Conservation (phyloP, 2,113 vertebrate genomes). For the Hydrochoerus hydrochaeris region DNA sequence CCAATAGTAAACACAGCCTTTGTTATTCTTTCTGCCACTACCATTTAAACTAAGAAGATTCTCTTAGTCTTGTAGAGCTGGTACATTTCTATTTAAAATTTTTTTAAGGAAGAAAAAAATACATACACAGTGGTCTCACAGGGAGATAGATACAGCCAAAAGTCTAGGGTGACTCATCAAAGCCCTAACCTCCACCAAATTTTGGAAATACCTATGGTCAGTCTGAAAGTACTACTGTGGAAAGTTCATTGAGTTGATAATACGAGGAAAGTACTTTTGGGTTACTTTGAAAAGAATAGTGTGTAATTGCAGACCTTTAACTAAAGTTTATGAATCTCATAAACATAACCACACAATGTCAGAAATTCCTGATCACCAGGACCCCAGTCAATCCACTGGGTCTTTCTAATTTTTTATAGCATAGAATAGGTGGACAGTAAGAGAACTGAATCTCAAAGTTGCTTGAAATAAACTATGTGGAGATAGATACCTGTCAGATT, state of each 20-base stretch:
- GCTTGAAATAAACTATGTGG: background rate
- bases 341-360: slow-evolving; percentile 50
- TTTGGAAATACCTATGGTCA: slow-evolving; percentile 30
- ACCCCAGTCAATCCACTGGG: background rate
- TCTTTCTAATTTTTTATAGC: slow-evolving; percentile 20
- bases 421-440: background rate
- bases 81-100: background rate
- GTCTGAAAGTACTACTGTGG: background rate
- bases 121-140: background rate
- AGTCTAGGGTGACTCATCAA: slow-evolving; percentile 47
- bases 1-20: slow-evolving; percentile 61
- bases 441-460: background rate
- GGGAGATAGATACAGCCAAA: background rate
- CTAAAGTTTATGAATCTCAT: slow-evolving; percentile 9
- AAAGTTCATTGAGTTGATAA: slow-evolving; percentile 27
- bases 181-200: background rate
- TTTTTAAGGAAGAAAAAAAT: background rate
- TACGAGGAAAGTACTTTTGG: slow-evolving; percentile 21
- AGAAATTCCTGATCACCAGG: slow-evolving; percentile 10
- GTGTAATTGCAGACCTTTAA: slow-evolving; percentile 4
- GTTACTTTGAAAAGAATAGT: slow-evolving; percentile 57
- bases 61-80: background rate
- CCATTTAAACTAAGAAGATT: slow-evolving; percentile 47
- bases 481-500: background rate
- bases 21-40: slow-evolving; percentile 76